Base-by-base conservation (phyloP, 2,888 invertebrate genomes). In the Morinoia aosen region DNA sequence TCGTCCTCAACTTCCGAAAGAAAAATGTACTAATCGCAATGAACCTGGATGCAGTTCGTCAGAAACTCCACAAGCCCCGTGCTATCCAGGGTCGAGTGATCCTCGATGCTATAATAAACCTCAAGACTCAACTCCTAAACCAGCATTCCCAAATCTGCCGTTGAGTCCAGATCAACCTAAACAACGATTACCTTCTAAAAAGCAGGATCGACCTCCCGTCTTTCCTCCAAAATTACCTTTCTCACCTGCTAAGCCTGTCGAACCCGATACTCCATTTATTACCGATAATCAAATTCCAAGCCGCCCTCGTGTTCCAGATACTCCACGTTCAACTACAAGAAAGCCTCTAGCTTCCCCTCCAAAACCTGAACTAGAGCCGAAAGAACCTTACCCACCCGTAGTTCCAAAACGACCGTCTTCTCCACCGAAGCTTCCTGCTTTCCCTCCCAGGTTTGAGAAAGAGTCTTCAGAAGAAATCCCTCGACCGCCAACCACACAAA, bases 71-170 rank as follows among this genome's bases (percentile, higher is more conserved):
- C 56, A 19, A 39, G 48, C 48, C 39, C 93, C 93, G 11, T 97
- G 97, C 95, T 97, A 97, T 95, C 97, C 97, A 11, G 97, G 97
- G 56, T 97, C 97, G 39, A 95, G 94, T 5, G 97, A 97, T 95
- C 97, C 97, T 0, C 96, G 97, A 95, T 95, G 96, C 94, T 57
- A 95, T 76, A 91, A 58, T 93, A 12, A 56, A 48, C 57, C 57
- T 16, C 56, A 56, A 93, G 10, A 39, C 33, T n/a, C 93, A 64
- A 95, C 95, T 11, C 91, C 39, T 8, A 96, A 19, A 91, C 57
- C 76, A 97, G 97, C 0, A 96, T 96, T 96, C 0, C 97, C 97
- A 95, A 97, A 97, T 57, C 88, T 11, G 96, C 98, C 61, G 97
- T 14, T 14, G 64, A 25, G 61, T 61, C 95, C 95, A 64, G 33